These are phyloP conservation scores for Apolygus lucorum DNA, from an alignment of 1,140 invertebrate genomes.

Conservation along the genomic window DNA sequence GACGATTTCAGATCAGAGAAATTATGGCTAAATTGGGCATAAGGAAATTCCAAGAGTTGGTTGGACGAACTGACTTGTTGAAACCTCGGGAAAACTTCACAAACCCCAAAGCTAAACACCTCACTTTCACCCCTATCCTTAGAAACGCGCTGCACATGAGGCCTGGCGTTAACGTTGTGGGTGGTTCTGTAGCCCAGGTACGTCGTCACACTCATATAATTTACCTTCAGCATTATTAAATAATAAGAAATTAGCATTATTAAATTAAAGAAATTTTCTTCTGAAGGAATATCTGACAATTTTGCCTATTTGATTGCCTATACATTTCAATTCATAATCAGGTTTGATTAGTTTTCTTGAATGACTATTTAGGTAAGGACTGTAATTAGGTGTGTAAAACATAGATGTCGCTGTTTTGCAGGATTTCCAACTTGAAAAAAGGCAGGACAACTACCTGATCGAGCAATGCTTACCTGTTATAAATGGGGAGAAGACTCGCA, in stretches of 20 bases:
- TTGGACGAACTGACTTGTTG: slow-evolving; percentile 88
- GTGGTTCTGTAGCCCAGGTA: slow-evolving; percentile 66
- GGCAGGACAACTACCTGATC: slow-evolving; percentile 78
- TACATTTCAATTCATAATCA: no score
- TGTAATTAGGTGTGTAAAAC: no score
- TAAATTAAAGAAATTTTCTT: no score
- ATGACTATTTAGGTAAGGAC: no score
- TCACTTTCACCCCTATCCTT: slow-evolving; percentile 78
- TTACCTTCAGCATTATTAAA: not conserved
- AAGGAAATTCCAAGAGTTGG: slow-evolving; percentile 79
- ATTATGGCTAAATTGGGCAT: slow-evolving; percentile 89
- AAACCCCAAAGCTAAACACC: slow-evolving; percentile 68
- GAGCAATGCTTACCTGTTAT: slow-evolving; percentile 64
- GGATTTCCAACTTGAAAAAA: slow-evolving; percentile 86
- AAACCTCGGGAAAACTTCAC: slow-evolving; percentile 49
- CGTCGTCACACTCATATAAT: not conserved
- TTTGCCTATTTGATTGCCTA: no score
- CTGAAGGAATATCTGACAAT: no score
- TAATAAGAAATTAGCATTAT: no score
- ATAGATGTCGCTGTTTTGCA: slow-evolving; percentile 39
- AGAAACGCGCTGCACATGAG: slow-evolving; percentile 82
- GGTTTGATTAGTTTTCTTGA: no score
- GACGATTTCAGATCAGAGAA: slow-evolving; percentile 59
- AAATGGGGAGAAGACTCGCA: slow-evolving; percentile 54
- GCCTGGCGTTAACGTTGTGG: slow-evolving; percentile 83